phyloP scores from a whole-genome alignment of 1,140 invertebrate species.

The Tribolium castaneum region DNA sequence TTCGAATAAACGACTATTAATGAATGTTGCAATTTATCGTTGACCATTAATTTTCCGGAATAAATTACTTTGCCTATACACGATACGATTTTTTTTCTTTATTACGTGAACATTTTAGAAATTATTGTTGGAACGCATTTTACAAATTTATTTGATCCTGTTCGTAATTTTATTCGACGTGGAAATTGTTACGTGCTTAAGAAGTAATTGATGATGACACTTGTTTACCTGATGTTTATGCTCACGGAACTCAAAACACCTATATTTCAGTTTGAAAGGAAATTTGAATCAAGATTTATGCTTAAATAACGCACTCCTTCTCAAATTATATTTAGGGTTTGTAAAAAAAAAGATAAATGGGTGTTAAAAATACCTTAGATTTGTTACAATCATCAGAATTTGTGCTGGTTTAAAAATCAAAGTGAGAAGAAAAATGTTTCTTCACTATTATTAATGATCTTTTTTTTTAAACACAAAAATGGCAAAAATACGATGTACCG shows the following conservation, averaged over 20 bases:
- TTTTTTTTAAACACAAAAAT: too few relatives aligned
- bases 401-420: too few relatives aligned
- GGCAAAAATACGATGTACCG: too few relatives aligned
- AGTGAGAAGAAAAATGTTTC: too few relatives aligned
- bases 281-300: too few relatives aligned
- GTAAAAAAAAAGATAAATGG: too few relatives aligned
- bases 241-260: neutral
- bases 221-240: neutral
- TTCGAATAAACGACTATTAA: neutral
- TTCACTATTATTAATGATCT: too few relatives aligned
- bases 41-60: neutral
- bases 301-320: too few relatives aligned
- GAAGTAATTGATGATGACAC: neutral
- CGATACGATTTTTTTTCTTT: neutral
- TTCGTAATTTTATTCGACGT: neutral
- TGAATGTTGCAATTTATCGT: neutral
- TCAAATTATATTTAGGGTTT: too few relatives aligned
- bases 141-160: neutral
- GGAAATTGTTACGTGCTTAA: neutral
- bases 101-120: neutral
- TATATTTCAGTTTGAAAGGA: neutral
- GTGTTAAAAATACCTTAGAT: too few relatives aligned
- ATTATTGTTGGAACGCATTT: neutral
- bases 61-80: neutral
- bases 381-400: too few relatives aligned